A percentile compares a stretch with the other conserved stretches of the same genome.
Evolutionary conservation across 2,888 invertebrate species (phyloP).

Genomic region (Cosmia pyralina): DNA sequence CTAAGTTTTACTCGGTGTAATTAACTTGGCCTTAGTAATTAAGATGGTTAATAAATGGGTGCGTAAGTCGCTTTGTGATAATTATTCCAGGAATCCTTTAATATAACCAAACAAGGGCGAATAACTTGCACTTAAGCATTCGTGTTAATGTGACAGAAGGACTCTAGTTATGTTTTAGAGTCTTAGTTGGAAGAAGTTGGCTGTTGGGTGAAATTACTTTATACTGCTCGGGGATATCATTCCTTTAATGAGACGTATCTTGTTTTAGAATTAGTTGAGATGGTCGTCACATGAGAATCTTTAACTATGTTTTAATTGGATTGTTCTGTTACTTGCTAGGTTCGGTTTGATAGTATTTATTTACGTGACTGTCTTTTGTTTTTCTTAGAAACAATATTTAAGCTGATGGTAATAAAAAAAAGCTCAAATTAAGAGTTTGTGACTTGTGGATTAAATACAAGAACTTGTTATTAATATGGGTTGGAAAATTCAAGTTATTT

Average conservation of each 20-base stretch:
- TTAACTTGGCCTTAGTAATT: constrained; percentile 89
- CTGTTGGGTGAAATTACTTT: constrained; percentile 72
- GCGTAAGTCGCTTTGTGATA: constrained; percentile 88
- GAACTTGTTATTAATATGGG: neutral
- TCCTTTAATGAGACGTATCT: constrained; percentile 65
- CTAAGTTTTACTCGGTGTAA: constrained; percentile 87
- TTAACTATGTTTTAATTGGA: constrained; percentile 52
- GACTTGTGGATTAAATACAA: neutral
- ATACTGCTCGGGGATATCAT: constrained; percentile 64
- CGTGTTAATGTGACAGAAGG: constrained; percentile 80
- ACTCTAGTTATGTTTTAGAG: constrained; percentile 76
- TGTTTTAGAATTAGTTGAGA: constrained; percentile 65
- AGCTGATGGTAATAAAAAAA: neutral
- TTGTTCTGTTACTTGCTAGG: constrained; percentile 18
- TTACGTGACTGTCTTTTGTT: neutral
- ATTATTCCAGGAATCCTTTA: constrained; percentile 88
- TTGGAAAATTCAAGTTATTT: neutral
- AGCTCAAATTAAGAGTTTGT: neutral
- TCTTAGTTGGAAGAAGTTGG: constrained; percentile 72
- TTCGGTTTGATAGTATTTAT: neutral
- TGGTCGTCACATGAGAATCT: constrained; percentile 48
- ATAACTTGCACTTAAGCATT: constrained; percentile 79
- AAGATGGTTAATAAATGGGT: constrained; percentile 89
- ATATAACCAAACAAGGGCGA: constrained; percentile 85
- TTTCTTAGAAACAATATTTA: neutral